Conservation (phyloP, 2,113 vertebrate species). For the Aptenodytes patagonicus region DNA sequence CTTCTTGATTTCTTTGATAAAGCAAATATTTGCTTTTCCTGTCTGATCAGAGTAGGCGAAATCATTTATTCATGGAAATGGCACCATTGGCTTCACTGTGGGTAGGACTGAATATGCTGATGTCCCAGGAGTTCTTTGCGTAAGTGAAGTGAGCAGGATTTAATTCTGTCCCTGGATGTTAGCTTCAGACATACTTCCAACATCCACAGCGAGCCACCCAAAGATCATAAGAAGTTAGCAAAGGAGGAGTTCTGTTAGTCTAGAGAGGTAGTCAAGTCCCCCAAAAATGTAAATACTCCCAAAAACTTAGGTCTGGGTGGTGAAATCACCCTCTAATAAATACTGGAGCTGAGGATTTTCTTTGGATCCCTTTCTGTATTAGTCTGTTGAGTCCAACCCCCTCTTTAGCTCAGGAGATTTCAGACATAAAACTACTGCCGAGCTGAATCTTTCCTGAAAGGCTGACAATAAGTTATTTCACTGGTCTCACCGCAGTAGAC, state of each 20-base stretch:
- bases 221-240: slow-evolving; percentile 4
- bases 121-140: slow-evolving; percentile 3
- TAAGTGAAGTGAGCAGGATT: slow-evolving; percentile 12
- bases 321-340: slow-evolving; percentile 4
- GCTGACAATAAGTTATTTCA: not conserved
- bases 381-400: not conserved
- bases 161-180: slow-evolving; percentile 17
- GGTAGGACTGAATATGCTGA: not conserved
- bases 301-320: not conserved
- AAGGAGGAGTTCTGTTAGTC: not conserved
- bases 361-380: not conserved
- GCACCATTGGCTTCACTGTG: slow-evolving; percentile 2
- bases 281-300: not conserved
- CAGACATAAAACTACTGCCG: not conserved
- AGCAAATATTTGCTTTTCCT: slow-evolving; percentile 27
- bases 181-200: not conserved
- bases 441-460: not conserved
- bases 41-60: slow-evolving; percentile 10
- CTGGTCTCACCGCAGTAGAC: not conserved
- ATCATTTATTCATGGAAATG: slow-evolving; percentile 8
- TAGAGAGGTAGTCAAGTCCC: not conserved
- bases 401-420: not conserved
- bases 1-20: slow-evolving; percentile 35
- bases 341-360: not conserved
- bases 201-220: not conserved